phyloP scores from a whole-genome alignment of 2,888 invertebrate species.

The Ctena decussata region DNA sequence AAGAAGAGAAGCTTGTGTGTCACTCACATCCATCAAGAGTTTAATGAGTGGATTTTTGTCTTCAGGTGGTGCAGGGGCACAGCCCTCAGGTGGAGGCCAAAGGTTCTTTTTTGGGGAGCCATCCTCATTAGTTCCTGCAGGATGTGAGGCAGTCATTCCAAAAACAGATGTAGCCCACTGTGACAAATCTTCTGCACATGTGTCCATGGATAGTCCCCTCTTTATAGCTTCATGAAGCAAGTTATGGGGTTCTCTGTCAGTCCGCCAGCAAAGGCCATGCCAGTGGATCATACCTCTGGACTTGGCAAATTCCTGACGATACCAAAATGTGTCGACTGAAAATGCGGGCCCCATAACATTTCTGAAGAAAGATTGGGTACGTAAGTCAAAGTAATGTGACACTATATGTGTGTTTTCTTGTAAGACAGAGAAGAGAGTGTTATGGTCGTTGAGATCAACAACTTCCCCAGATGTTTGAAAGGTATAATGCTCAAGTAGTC shows the following conservation, averaged over 20 bases:
- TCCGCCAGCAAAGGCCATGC: constrained; percentile 64
- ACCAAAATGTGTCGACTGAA: constrained; percentile 61
- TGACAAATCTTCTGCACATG: constrained; percentile 2
- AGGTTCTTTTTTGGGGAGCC: constrained; percentile 55
- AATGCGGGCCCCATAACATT: constrained; percentile 53
- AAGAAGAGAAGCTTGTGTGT: constrained; percentile 44
- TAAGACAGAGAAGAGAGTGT: background rate
- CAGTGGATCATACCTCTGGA: constrained; percentile 62
- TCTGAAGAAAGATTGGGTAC: constrained; percentile 52
- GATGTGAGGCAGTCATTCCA: constrained; percentile 58
- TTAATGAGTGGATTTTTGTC: constrained; percentile 63
- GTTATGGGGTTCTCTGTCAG: constrained; percentile 54
- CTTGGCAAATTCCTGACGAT: constrained; percentile 58
- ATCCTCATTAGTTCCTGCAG: constrained; percentile 52
- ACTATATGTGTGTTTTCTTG: background rate
- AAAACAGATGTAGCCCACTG: background rate
- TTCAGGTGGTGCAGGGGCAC: constrained; percentile 56
- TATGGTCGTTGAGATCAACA: background rate
- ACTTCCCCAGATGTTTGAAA: background rate
- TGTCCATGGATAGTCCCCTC: constrained; percentile 16
- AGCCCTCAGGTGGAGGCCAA: constrained; percentile 69
- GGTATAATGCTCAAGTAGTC: background rate
- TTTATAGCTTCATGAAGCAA: constrained; percentile 39
- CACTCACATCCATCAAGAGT: constrained; percentile 63
- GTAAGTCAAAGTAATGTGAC: background rate